Evolutionary conservation across 2,113 vertebrate genomes (phyloP).

Genomic region (Syrmaticus mikado): DNA sequence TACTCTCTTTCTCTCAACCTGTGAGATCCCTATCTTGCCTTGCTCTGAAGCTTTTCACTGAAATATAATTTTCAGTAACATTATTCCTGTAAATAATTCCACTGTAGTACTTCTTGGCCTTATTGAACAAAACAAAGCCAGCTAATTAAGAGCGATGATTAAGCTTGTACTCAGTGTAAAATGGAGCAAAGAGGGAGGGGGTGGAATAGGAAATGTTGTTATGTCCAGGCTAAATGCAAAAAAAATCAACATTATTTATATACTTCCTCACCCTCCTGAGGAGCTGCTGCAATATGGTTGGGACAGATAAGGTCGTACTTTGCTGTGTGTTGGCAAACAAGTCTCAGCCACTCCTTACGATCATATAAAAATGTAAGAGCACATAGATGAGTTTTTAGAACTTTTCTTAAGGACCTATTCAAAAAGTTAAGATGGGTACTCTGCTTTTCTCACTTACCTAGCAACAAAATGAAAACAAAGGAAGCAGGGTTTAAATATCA

Average conservation of each 20-base stretch:
- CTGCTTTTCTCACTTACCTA: background rate
- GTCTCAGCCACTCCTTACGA: background rate
- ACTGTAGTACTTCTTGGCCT: background rate
- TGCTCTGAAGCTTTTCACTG: background rate
- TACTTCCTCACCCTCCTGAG: background rate
- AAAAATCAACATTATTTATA: background rate
- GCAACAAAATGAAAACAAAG: background rate
- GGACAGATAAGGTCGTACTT: background rate
- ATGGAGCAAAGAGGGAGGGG: background rate
- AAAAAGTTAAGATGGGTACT: background rate
- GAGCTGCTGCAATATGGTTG: background rate
- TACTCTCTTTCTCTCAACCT: background rate
- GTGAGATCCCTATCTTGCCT: background rate
- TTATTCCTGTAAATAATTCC: background rate
- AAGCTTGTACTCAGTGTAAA: background rate
- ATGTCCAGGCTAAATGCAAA: background rate
- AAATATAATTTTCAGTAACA: background rate
- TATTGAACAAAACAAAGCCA: background rate
- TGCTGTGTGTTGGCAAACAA: background rate
- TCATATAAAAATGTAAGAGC: background rate
- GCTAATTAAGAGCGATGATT: background rate
- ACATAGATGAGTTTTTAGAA: fast-evolving
- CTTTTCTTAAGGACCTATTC: background rate
- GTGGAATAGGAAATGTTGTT: background rate
- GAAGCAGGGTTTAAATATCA: background rate